Evolutionary conservation across 2,113 vertebrate genomes (phyloP).

Genomic region (Dipodomys ordii): DNA sequence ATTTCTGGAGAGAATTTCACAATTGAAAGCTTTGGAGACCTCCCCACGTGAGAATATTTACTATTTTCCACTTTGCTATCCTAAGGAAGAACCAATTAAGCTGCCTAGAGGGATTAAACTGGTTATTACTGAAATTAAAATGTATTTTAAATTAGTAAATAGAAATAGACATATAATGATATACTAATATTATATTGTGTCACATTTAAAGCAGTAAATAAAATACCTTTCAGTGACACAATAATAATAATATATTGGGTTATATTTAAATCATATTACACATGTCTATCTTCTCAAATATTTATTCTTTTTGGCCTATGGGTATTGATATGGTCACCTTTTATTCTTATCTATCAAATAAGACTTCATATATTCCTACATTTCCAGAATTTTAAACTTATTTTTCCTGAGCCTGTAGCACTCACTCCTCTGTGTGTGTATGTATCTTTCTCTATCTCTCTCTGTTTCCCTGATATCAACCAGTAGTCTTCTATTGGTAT

Average conservation of each 20-base stretch:
- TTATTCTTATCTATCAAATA: too few relatives aligned
- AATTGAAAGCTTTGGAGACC: not conserved
- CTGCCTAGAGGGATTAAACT: not conserved
- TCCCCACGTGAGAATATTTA: not conserved
- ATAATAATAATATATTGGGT: too few relatives aligned
- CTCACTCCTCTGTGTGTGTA: too few relatives aligned
- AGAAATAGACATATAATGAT: not conserved
- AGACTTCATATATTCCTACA: too few relatives aligned
- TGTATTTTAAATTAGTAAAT: not conserved
- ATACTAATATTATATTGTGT: not conserved
- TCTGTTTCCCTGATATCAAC: too few relatives aligned
- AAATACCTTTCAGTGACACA: too few relatives aligned
- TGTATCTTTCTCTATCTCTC: too few relatives aligned
- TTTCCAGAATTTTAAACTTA: too few relatives aligned
- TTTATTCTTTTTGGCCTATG: not conserved
- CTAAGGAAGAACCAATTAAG: not conserved
- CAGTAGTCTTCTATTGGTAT: too few relatives aligned
- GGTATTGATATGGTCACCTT: too few relatives aligned
- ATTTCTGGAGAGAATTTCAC: not conserved
- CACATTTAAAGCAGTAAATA: too few relatives aligned
- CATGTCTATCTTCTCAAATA: not conserved
- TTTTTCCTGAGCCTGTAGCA: too few relatives aligned
- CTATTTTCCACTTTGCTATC: not conserved
- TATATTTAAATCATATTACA: not conserved
- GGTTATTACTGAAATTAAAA: not conserved